These are phyloP conservation scores for Bujurquina vittata DNA, from an alignment of 2,113 vertebrate genomes.

Conservation along the genomic window DNA sequence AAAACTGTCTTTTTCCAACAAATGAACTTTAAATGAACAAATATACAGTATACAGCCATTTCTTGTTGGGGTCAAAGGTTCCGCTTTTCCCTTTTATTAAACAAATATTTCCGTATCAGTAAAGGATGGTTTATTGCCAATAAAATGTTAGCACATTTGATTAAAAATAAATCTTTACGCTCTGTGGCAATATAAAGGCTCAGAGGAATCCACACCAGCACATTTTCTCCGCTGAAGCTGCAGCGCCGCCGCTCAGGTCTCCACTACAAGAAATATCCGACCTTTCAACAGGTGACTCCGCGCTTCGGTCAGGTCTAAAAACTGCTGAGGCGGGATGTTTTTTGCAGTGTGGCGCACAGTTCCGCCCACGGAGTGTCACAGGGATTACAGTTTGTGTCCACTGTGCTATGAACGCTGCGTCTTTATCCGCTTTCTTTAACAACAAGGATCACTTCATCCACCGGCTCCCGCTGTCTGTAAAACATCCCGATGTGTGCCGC, in stretches of 20 bases:
- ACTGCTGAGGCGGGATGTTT: accelerated
- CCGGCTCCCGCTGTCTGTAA: neutral
- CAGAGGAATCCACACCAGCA: neutral
- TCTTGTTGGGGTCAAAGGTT: neutral
- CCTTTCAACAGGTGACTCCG: accelerated
- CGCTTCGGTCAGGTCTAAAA: accelerated
- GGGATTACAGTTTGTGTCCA: constrained; percentile 50
- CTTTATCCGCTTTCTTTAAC: neutral
- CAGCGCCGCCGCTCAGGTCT: neutral
- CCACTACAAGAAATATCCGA: constrained; percentile 15
- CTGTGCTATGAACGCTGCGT: neutral
- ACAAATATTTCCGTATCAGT: too few relatives aligned
- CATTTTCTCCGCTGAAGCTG: neutral
- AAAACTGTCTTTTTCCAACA: neutral
- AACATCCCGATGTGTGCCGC: constrained; percentile 16
- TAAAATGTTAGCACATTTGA: too few relatives aligned
- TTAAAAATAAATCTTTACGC: too few relatives aligned
- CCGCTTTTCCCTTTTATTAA: too few relatives aligned
- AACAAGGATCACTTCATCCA: neutral
- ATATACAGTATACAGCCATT: neutral
- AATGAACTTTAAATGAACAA: neutral
- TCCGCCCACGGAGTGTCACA: constrained; percentile 64
- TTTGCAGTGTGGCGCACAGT: constrained; percentile 36
- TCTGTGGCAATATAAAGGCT: neutral
- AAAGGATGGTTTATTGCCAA: neutral